phyloP scores from a whole-genome alignment of 2,113 vertebrate species.

The Ciconia boyciana region DNA sequence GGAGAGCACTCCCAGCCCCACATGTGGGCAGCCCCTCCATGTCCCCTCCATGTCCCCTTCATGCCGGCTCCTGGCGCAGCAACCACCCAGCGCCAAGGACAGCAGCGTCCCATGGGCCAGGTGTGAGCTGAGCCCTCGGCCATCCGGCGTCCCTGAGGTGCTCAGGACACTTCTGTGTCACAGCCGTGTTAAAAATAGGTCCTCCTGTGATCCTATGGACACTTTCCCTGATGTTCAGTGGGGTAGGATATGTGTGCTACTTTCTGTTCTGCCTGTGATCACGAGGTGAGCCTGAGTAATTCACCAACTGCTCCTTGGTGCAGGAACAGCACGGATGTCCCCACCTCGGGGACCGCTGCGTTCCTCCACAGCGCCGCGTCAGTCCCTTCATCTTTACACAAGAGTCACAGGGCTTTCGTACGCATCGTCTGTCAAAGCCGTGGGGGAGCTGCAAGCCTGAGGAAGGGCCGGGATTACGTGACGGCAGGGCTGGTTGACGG shows the following conservation, averaged over 20 bases:
- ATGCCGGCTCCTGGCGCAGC: accelerated
- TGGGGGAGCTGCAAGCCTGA: background rate
- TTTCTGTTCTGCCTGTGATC: background rate
- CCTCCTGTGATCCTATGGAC: background rate
- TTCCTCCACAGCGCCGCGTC: accelerated
- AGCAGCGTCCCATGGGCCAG: background rate
- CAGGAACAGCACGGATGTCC: background rate
- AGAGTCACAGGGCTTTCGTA: accelerated
- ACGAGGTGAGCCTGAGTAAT: background rate
- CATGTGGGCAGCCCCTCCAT: accelerated
- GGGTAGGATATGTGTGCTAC: background rate
- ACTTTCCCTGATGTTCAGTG: too few relatives aligned
- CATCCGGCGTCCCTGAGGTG: accelerated
- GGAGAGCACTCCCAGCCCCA: background rate
- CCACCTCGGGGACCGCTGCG: accelerated
- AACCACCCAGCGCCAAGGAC: accelerated
- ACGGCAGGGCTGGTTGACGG: accelerated
- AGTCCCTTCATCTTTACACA: accelerated
- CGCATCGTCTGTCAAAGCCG: accelerated
- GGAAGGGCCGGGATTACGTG: accelerated
- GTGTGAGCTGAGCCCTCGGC: background rate
- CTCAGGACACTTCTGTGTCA: too few relatives aligned
- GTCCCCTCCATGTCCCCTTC: accelerated
- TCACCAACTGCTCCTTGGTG: background rate
- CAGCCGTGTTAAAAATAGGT: accelerated